These are phyloP conservation scores for Nasalis larvatus DNA, from an alignment of 2,113 vertebrate species.

Conservation along the genomic window DNA sequence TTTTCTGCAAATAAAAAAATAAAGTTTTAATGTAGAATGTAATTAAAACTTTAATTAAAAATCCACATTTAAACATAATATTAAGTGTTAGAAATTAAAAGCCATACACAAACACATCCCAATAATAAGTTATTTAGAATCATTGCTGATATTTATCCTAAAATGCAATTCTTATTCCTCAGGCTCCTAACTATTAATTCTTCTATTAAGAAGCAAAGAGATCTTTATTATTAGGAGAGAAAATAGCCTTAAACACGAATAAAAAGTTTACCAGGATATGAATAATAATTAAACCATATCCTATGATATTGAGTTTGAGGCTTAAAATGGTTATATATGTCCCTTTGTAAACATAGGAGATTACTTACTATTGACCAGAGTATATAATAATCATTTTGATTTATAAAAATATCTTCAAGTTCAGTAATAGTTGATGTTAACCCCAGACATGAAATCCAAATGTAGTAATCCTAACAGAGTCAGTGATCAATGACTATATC, in stretches of 20 bases:
- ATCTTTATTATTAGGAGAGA: background rate
- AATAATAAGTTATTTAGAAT: background rate
- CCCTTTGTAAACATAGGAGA: background rate
- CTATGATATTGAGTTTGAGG: background rate
- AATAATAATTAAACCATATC: background rate
- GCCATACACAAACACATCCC: background rate
- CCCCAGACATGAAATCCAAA: background rate
- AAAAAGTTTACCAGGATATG: background rate
- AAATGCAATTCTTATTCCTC: background rate
- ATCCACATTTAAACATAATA: background rate
- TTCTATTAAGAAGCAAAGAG: background rate
- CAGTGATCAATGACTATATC: background rate
- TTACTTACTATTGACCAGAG: background rate
- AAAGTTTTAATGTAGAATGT: background rate
- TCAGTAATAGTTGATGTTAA: background rate
- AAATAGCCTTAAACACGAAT: background rate
- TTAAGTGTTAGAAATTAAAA: background rate
- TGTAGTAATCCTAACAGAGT: background rate
- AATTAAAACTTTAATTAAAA: background rate
- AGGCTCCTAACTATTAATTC: background rate
- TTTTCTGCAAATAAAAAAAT: slow-evolving; percentile 11
- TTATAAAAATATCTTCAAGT: background rate
- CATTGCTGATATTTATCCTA: background rate
- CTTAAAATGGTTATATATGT: background rate
- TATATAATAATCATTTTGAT: background rate